phyloP scores from a whole-genome alignment of 1,140 invertebrate genomes.

The Conus ventricosus region DNA sequence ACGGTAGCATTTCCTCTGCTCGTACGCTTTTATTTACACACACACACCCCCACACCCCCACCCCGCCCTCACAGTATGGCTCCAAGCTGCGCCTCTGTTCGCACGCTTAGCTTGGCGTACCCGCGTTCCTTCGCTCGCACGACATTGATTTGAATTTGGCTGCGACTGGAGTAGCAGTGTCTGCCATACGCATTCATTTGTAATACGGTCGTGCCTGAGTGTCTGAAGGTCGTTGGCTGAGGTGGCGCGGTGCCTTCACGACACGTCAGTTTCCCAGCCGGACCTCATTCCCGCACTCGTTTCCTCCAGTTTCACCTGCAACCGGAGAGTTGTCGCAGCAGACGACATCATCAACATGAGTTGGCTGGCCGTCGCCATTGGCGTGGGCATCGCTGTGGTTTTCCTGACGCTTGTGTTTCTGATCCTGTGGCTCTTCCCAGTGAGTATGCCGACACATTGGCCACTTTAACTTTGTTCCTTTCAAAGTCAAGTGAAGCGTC shows the following conservation, averaged over 20 bases:
- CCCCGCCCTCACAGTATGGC: too few relatives aligned
- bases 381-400: background rate
- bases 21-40: too few relatives aligned
- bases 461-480: too few relatives aligned
- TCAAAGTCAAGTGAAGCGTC: too few relatives aligned
- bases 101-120: too few relatives aligned
- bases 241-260: background rate
- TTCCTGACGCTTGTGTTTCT: background rate
- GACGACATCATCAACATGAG: constrained; percentile 3
- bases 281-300: background rate
- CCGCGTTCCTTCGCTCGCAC: too few relatives aligned
- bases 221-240: background rate
- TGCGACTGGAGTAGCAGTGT: too few relatives aligned
- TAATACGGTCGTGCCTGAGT: background rate
- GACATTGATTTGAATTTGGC: too few relatives aligned
- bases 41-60: too few relatives aligned
- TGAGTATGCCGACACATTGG: background rate
- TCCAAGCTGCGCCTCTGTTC: too few relatives aligned
- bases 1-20: too few relatives aligned
- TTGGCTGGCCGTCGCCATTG: constrained; percentile 4
- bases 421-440: constrained; percentile 7
- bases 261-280: background rate
- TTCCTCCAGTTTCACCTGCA: background rate
- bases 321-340: background rate
- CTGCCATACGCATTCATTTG: too few relatives aligned